phyloP scores from a whole-genome alignment of 1,140 invertebrate genomes.

The Drosophila subobscura region DNA sequence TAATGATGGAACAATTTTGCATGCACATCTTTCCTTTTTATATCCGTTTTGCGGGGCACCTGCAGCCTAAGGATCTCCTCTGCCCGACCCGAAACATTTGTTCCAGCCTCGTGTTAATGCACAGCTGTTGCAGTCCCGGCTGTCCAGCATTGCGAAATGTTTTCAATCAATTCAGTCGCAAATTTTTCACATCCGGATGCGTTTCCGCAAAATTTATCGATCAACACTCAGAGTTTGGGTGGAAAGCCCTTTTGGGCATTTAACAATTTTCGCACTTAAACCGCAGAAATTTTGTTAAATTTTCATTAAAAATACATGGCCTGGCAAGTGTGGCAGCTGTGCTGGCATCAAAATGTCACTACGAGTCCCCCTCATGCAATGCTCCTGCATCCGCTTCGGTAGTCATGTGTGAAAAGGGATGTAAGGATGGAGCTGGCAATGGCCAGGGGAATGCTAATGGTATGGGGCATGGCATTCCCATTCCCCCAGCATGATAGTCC shows the following conservation, averaged over 20 bases:
- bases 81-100: slow-evolving; percentile 5
- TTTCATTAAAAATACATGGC: slow-evolving; percentile 74
- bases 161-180: slow-evolving; percentile 76
- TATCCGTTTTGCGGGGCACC: slow-evolving; percentile 43
- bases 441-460: neutral
- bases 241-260: slow-evolving; percentile 5
- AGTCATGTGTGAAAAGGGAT: slow-evolving; percentile 43
- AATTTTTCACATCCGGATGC: slow-evolving; percentile 72
- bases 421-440: neutral
- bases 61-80: slow-evolving; percentile 27
- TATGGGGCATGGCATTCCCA: too few relatives aligned
- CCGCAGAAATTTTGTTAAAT: slow-evolving; percentile 76
- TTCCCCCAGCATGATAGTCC: neutral
- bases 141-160: slow-evolving; percentile 34
- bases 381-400: slow-evolving; percentile 50
- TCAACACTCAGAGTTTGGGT: slow-evolving; percentile 24
- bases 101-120: slow-evolving; percentile 2
- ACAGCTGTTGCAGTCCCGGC: slow-evolving; percentile 40
- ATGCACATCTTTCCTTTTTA: slow-evolving; percentile 50
- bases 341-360: slow-evolving; percentile 68
- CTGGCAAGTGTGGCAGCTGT: slow-evolving; percentile 62
- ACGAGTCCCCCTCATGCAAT: slow-evolving; percentile 37
- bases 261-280: slow-evolving; percentile 74
- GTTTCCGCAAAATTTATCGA: slow-evolving; percentile 56
- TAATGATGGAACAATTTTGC: slow-evolving; percentile 14